phyloP scores from a whole-genome alignment of 2,113 vertebrate species.

The Hypanus sabinus region DNA sequence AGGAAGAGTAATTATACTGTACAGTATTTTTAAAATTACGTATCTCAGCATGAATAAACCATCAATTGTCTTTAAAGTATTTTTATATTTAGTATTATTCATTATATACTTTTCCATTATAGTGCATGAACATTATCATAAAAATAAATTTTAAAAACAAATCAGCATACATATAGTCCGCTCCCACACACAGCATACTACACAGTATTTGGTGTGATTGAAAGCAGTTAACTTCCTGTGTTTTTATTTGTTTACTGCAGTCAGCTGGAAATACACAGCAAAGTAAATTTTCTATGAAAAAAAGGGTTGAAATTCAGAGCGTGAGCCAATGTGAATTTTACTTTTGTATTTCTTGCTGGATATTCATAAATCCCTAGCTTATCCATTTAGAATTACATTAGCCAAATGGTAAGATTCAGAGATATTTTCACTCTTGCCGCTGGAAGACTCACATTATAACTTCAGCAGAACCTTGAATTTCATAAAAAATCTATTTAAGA shows the following conservation, averaged over 20 bases:
- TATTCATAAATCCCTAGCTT: conserved; percentile 11
- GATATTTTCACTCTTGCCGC: too few relatives aligned
- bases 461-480: too few relatives aligned
- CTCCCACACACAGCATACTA: not conserved
- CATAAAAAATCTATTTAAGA: too few relatives aligned
- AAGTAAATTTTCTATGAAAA: not conserved
- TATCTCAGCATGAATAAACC: not conserved
- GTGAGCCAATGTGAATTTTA: not conserved
- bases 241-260: too few relatives aligned
- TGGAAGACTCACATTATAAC: too few relatives aligned
- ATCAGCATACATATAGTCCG: not conserved
- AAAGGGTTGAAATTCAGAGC: not conserved
- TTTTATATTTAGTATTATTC: conserved; percentile 8
- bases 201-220: not conserved
- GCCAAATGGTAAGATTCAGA: too few relatives aligned
- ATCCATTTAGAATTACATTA: not conserved
- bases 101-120: not conserved
- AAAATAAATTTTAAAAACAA: not conserved
- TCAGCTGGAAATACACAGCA: not conserved
- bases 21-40: not conserved
- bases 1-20: not conserved
- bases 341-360: too few relatives aligned
- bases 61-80: not conserved
- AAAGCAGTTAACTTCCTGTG: not conserved
- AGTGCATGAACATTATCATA: not conserved